Conservation (phyloP, 2,797 vertebrate species). For the Capromys pilorides region DNA sequence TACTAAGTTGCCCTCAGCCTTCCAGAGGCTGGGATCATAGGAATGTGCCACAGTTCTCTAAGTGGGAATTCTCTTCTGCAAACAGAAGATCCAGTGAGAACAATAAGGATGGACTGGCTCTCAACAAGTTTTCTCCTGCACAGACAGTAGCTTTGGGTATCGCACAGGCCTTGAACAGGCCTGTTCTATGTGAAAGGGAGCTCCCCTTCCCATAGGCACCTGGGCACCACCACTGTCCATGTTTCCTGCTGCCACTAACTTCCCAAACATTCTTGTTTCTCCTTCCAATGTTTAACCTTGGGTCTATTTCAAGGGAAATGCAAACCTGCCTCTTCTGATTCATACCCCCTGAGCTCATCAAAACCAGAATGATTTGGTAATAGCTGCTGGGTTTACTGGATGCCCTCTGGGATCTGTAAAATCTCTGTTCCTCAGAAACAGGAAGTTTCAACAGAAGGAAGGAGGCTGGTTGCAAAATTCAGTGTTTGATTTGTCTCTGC, state of each 20-base stretch:
- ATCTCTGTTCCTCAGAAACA: conserved; percentile 80
- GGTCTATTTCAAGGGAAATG: conserved; percentile 76
- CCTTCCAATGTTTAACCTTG: conserved; percentile 36
- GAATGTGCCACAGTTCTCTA: too few relatives aligned
- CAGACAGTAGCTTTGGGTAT: accelerated
- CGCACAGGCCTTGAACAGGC: accelerated
- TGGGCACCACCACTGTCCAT: background rate
- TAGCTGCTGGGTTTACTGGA: conserved; percentile 77
- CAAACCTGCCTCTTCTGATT: conserved; percentile 72
- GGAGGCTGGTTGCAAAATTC: conserved; percentile 62
- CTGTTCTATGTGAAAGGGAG: background rate
- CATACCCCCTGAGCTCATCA: conserved; percentile 77
- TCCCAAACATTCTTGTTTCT: conserved; percentile 45
- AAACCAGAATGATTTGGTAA: conserved; percentile 81
- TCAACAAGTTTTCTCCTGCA: background rate
- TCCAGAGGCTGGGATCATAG: background rate
- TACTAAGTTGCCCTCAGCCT: background rate
- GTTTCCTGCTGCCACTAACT: background rate
- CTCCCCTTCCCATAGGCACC: background rate
- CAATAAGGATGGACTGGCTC: accelerated
- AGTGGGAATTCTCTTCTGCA: background rate
- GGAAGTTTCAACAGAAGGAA: conserved; percentile 79
- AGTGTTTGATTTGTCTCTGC: conserved; percentile 36
- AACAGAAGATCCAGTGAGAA: background rate
- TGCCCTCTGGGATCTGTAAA: conserved; percentile 76